Evolutionary conservation across 2,888 invertebrate species (phyloP).

Genomic region (Hirtodrosophila duncani): DNA sequence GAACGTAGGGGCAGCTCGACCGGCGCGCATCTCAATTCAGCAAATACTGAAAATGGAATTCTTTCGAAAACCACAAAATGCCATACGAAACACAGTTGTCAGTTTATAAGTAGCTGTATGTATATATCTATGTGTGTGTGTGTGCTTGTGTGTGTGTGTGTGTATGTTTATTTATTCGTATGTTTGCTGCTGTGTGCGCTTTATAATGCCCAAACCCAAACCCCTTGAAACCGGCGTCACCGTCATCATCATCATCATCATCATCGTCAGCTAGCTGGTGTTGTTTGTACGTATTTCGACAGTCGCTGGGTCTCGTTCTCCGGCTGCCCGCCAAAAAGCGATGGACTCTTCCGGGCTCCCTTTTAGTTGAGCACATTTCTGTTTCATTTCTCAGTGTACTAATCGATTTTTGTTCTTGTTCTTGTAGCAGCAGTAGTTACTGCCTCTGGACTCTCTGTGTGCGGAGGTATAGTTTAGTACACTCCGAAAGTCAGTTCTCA

Average conservation of each 20-base stretch:
- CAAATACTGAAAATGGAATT: slow-evolving; percentile 75
- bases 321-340: slow-evolving; percentile 1
- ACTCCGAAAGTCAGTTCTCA: slow-evolving; percentile 23
- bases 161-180: slow-evolving; percentile 22
- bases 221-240: slow-evolving; percentile 34
- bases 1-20: slow-evolving; percentile 30
- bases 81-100: slow-evolving; percentile 54
- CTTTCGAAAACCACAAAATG: slow-evolving; percentile 67
- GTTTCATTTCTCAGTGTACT: slow-evolving; percentile 46
- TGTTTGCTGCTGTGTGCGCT: slow-evolving; percentile 27
- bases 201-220: slow-evolving; percentile 28
- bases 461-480: slow-evolving; percentile 5
- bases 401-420: slow-evolving; percentile 59
- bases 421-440: slow-evolving; percentile 5
- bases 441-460: slow-evolving; percentile 17
- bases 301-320: slow-evolving; percentile 13
- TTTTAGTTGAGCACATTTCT: slow-evolving; percentile 42
- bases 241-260: slow-evolving; percentile 1
- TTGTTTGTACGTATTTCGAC: slow-evolving; percentile 43
- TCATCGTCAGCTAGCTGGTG: slow-evolving; percentile 10
- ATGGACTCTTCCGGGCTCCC: too few relatives aligned
- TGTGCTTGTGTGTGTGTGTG: slow-evolving; percentile 21
- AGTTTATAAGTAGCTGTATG: slow-evolving; percentile 58
- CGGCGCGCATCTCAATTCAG: slow-evolving; percentile 74
- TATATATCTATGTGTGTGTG: slow-evolving; percentile 12